Evolutionary conservation across 1,140 invertebrate species (phyloP).

Genomic region (Thaumatotibia leucotreta): DNA sequence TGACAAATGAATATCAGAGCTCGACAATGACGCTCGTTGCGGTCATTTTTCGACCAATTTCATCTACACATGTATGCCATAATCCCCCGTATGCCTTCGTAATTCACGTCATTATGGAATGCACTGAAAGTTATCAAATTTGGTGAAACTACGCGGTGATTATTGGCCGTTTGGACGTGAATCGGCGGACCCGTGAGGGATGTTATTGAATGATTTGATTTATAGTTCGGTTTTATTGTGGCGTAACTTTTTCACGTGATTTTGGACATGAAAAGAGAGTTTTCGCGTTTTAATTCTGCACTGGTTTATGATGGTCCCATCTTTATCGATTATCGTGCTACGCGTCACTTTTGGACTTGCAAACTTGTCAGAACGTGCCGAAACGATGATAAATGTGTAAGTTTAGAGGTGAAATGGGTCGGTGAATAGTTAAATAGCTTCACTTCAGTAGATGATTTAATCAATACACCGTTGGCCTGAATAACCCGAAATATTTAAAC

Average conservation of each 20-base stretch:
- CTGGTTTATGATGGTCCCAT: no score
- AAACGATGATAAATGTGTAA: no score
- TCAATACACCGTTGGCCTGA: no score
- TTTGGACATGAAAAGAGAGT: no score
- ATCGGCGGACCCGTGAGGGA: not conserved
- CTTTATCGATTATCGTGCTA: no score
- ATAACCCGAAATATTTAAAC: no score
- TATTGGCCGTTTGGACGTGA: not conserved
- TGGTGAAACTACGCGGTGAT: not conserved
- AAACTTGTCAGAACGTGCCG: no score
- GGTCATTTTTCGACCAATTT: slow-evolving; percentile 1
- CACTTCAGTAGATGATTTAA: no score
- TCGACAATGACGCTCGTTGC: not conserved
- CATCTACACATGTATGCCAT: not conserved
- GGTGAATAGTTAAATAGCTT: no score
- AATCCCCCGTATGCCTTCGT: not conserved
- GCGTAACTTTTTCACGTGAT: not conserved
- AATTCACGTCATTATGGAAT: not conserved
- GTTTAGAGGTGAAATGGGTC: no score
- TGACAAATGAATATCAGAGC: not conserved
- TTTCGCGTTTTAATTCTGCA: no score
- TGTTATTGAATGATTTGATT: not conserved
- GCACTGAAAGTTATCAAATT: not conserved
- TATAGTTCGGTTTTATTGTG: not conserved
- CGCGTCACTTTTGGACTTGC: no score